A percentile compares a stretch with the other conserved stretches of the same genome.
phyloP scores from a whole-genome alignment of 2,113 vertebrate species.

The Protomyctophum bolini region DNA sequence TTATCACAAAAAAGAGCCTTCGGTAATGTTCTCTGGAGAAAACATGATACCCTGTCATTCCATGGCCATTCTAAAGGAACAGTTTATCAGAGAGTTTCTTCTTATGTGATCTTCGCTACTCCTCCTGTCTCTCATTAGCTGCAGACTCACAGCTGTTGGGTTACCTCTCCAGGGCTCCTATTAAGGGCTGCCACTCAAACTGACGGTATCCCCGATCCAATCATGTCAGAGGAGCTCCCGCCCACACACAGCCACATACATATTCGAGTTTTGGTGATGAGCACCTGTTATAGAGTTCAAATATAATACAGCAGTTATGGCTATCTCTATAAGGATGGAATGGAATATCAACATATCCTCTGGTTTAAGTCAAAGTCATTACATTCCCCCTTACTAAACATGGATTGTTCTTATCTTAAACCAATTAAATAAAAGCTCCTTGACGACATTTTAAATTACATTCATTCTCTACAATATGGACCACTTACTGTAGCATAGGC shows the following conservation, averaged over 20 bases:
- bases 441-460: no score
- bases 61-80: constrained; percentile 61
- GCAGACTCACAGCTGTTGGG: constrained; percentile 81
- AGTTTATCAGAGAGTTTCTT: constrained; percentile 73
- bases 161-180: constrained; percentile 80
- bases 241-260: constrained; percentile 57
- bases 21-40: constrained; percentile 68
- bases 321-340: no score
- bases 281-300: neutral
- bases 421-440: no score
- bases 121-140: constrained; percentile 79
- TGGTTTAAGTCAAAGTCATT: no score
- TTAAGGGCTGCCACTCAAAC: constrained; percentile 79
- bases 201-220: constrained; percentile 68
- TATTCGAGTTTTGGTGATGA: constrained; percentile 18
- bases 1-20: constrained; percentile 64
- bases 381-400: no score
- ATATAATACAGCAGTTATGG: no score
- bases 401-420: no score
- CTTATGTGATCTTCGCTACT: constrained; percentile 73
- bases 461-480: no score
- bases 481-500: no score
- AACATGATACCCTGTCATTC: constrained; percentile 65
- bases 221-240: constrained; percentile 69
- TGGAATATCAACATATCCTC: no score